A percentile compares a stretch with the other conserved stretches of the same genome.
phyloP scores from a whole-genome alignment of 2,113 vertebrate genomes.

The Pygoscelis adeliae region DNA sequence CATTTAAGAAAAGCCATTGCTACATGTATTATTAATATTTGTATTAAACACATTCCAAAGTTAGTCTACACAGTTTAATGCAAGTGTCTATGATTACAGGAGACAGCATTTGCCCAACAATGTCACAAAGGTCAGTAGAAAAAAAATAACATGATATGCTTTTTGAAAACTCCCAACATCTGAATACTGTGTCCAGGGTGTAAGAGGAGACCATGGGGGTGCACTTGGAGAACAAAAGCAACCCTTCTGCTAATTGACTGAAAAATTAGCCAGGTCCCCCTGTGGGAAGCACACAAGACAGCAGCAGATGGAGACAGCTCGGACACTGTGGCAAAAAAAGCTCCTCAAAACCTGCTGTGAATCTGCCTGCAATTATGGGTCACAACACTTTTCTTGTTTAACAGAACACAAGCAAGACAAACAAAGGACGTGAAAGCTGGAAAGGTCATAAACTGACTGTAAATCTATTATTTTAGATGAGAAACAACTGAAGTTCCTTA shows the following conservation, averaged over 20 bases:
- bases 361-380: constrained; percentile 88
- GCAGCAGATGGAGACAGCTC: constrained; percentile 91
- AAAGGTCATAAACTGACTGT: constrained; percentile 71
- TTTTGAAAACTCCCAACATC: constrained; percentile 79
- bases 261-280: constrained; percentile 94
- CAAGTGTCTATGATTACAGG: constrained; percentile 76
- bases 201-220: constrained; percentile 87
- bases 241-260: constrained; percentile 99
- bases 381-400: constrained; percentile 87
- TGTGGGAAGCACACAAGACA: constrained; percentile 84
- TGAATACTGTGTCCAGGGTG: constrained; percentile 73
- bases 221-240: constrained; percentile 89
- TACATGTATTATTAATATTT: not conserved
- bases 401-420: constrained; percentile 78
- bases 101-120: constrained; percentile 84
- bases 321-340: constrained; percentile 81
- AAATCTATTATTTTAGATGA: constrained; percentile 19
- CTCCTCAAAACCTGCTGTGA: constrained; percentile 86
- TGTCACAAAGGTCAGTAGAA: constrained; percentile 88
- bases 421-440: constrained; percentile 69
- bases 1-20: not conserved
- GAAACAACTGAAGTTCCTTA: not conserved
- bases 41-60: not conserved
- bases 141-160: constrained; percentile 80
- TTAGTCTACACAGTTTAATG: constrained; percentile 26